Base-by-base conservation (phyloP, 2,888 invertebrate species). In the Cotesia congregata region DNA sequence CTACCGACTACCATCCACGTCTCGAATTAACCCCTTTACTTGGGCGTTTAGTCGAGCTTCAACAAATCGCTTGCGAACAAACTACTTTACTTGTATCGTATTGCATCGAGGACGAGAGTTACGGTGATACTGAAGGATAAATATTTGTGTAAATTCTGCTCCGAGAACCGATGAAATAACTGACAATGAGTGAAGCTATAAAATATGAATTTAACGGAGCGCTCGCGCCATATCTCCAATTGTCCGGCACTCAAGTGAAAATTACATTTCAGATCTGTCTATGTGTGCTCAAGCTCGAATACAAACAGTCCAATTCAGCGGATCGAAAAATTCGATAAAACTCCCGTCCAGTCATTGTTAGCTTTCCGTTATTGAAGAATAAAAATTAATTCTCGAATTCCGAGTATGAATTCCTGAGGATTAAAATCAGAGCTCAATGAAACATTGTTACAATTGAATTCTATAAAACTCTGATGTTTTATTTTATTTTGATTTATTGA, bases 181-280 rank as follows among this genome's bases (percentile, higher is more conserved):
- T 30, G 30, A 50, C 50, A 7, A 50, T 3, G 2, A 50, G 12
- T 3, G 3, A 7, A 50, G 50, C 50, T 12, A 50, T 50, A 50
- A 7, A 50, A 50, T 50, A 50, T 50, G 12, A 50, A 50, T 50
- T 50, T 50, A 50, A 50, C 12, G 50, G 12, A 50, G 2, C 50
- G 50, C 50, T 12, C 72, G 60, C 62, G 68, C 20, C 61, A 76
- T 61, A 72, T 76, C 67, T 76, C 68, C 76, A 72, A 76, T 72
- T 72, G 60, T 67, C 30, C 40, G 72, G 68, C 76, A 76, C 20
- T 76, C 76, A 76, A 76, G 61, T 38, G 72, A 67, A 62, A 76
- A 76, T 76, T 76, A 76, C 68, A 76, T 68, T 60, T 40, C 68
- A 59, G 30, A 68, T 76, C 59, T 72, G 41, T 9, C 38, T 38